phyloP scores from a whole-genome alignment of 2,113 vertebrate genomes.

The Otis tarda region DNA sequence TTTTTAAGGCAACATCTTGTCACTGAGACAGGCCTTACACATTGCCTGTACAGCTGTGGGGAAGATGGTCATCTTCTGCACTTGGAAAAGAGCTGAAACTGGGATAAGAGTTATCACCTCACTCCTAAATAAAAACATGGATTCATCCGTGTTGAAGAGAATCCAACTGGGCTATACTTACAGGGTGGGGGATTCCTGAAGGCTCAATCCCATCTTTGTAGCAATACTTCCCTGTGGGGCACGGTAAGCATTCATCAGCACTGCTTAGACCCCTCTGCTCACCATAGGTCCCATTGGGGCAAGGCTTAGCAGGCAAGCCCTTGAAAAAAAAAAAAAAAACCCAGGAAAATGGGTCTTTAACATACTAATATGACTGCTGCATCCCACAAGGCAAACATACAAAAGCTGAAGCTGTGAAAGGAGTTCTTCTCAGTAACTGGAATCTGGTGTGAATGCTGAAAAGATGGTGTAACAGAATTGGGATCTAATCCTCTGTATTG shows the following conservation, averaged over 20 bases:
- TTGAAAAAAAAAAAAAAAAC: neutral
- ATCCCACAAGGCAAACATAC: neutral
- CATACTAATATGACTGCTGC: neutral
- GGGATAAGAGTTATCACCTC: neutral
- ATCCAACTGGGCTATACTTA: conserved; percentile 54
- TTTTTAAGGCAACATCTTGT: neutral
- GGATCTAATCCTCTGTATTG: neutral
- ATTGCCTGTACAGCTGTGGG: neutral
- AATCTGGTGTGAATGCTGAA: neutral
- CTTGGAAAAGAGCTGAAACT: neutral
- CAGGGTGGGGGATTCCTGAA: conserved; percentile 79
- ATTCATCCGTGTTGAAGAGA: neutral
- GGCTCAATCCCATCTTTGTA: conserved; percentile 70
- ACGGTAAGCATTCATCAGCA: conserved; percentile 74
- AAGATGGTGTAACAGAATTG: neutral
- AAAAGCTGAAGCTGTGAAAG: neutral
- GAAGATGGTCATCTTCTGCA: neutral
- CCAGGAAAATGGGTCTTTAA: neutral
- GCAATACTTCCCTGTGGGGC: conserved; percentile 84
- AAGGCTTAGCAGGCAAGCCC: conserved; percentile 80
- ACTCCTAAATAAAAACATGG: neutral
- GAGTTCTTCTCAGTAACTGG: neutral
- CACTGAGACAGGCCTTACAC: neutral
- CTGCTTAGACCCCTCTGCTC: conserved; percentile 77
- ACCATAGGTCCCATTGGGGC: conserved; percentile 86